Percentiles rank a stretch among this genome's conserved stretches.
Evolutionary conservation across 2,113 vertebrate genomes (phyloP).

Genomic region (Zosterops pallidus): DNA sequence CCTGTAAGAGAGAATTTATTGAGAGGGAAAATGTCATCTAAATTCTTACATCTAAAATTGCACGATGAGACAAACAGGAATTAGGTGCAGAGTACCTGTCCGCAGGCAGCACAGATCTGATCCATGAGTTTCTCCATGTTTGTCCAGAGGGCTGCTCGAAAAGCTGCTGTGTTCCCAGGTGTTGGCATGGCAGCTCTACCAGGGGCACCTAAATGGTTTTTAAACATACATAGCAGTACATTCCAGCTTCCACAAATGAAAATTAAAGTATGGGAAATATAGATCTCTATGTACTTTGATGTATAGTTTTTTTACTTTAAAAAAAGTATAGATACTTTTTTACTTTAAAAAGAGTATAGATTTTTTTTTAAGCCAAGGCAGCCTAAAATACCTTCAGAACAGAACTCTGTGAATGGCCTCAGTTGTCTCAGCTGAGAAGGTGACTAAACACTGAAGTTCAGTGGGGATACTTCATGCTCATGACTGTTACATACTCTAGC

Average conservation of each 20-base stretch:
- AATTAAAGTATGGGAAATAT: neutral
- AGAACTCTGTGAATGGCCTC: neutral
- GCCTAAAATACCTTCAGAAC: neutral
- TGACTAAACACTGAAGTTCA: neutral
- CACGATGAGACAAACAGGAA: neutral
- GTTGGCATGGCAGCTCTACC: conserved; percentile 93
- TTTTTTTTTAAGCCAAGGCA: neutral
- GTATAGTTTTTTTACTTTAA: too few relatives aligned
- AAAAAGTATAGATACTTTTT: too few relatives aligned
- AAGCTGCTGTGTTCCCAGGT: conserved; percentile 91
- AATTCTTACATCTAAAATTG: neutral
- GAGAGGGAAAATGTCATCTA: neutral
- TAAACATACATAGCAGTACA: neutral
- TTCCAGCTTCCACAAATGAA: neutral
- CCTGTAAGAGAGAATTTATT: conserved; percentile 70
- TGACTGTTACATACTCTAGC: neutral
- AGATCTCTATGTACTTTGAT: neutral
- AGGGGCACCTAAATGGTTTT: conserved; percentile 80
- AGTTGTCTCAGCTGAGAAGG: neutral
- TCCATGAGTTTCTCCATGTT: conserved; percentile 98
- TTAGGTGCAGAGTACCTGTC: conserved; percentile 74
- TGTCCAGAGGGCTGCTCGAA: conserved; percentile 95
- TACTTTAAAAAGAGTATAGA: too few relatives aligned
- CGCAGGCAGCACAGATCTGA: conserved; percentile 91
- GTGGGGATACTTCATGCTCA: neutral